A percentile compares a stretch with the other conserved stretches of the same genome.
Conservation (phyloP, 2,113 vertebrate species). For the Circaetus gallicus region DNA sequence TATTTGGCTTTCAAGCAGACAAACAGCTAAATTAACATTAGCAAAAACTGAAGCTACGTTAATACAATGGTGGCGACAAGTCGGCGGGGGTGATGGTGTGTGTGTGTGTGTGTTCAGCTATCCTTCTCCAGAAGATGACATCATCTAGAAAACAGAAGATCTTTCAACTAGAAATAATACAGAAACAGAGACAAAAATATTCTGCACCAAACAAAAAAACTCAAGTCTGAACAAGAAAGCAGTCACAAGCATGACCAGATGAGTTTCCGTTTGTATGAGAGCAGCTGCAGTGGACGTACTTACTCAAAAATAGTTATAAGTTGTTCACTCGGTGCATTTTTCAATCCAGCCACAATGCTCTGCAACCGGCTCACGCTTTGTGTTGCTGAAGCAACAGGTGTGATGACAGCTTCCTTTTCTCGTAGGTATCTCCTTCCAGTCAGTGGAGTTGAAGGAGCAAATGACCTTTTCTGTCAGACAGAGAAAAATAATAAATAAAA, state of each 20-base stretch:
- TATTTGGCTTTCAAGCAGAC: not conserved
- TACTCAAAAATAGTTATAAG: conserved; percentile 86
- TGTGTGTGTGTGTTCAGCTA: not conserved
- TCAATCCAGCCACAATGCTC: conserved; percentile 86
- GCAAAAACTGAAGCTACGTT: not conserved
- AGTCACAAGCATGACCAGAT: not conserved
- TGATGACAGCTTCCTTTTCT: conserved; percentile 88
- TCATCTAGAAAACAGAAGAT: not conserved
- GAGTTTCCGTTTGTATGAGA: not conserved
- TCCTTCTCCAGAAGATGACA: not conserved
- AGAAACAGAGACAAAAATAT: not conserved
- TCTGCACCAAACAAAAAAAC: not conserved
- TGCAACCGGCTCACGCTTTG: conserved; percentile 93
- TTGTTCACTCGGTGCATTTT: conserved; percentile 84
- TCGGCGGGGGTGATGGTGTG: accelerated
- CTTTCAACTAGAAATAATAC: not conserved
- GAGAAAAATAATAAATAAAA: not conserved
- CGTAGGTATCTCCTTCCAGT: conserved; percentile 91
- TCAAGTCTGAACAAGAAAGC: not conserved
- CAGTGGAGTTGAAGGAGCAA: conserved; percentile 93
- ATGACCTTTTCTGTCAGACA: conserved; percentile 76
- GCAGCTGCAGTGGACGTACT: not conserved
- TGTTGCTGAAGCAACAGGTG: conserved; percentile 92
- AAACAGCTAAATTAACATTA: not conserved
- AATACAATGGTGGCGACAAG: not conserved